phyloP scores from a whole-genome alignment of 2,888 invertebrate genomes.

The Clepsis dumicolana region DNA sequence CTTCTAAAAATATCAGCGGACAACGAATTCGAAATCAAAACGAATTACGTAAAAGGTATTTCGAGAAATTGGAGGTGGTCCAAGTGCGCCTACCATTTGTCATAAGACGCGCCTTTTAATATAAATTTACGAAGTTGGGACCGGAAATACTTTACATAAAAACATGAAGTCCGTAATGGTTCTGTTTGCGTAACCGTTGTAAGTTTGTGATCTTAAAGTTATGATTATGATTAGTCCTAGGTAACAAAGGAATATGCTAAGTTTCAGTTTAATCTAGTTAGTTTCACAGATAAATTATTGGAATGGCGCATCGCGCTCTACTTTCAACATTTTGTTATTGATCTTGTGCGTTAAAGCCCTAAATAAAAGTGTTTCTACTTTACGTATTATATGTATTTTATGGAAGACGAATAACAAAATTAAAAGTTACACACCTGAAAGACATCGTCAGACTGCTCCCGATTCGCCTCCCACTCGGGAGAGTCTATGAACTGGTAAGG shows the following conservation, averaged over 20 bases:
- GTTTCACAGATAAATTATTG: background rate
- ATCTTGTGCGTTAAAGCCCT: too few relatives aligned
- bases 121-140: slow-evolving; percentile 36
- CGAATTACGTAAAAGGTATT: slow-evolving; percentile 43
- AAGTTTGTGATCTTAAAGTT: background rate
- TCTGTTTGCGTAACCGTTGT: slow-evolving; percentile 31
- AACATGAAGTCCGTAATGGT: slow-evolving; percentile 32
- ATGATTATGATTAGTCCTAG: slow-evolving; percentile 14
- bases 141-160: slow-evolving; percentile 39
- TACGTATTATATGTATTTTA: background rate
- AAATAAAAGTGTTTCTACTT: background rate
- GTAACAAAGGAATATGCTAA: slow-evolving; percentile 9
- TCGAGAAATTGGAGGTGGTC: slow-evolving; percentile 37
- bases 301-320: background rate
- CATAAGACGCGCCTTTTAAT: slow-evolving; percentile 40
- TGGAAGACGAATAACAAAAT: background rate
- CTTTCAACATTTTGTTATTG: background rate
- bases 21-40: slow-evolving; percentile 40
- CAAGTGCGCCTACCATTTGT: slow-evolving; percentile 41
- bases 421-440: slow-evolving; percentile 88
- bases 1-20: slow-evolving; percentile 25
- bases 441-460: slow-evolving; percentile 91
- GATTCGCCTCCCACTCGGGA: slow-evolving; percentile 95
- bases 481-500: slow-evolving; percentile 95
- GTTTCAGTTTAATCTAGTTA: slow-evolving; percentile 15